Evolutionary conservation across 2,113 vertebrate genomes (phyloP).

Genomic region (Verasper variegatus): DNA sequence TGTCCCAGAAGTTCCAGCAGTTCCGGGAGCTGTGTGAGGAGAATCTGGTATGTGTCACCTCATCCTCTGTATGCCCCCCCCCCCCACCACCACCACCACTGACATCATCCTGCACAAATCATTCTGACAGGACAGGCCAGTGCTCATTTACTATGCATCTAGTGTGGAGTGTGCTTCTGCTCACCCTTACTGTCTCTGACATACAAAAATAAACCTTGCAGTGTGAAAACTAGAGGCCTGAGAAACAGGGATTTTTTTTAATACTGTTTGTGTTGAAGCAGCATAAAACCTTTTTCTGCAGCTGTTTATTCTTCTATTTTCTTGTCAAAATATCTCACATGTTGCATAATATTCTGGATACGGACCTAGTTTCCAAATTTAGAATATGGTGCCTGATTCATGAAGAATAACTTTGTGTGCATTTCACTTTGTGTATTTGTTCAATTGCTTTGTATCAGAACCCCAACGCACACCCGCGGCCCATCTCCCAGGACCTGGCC

Average conservation of each 20-base stretch:
- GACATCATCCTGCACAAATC: conserved; percentile 82
- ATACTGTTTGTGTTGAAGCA: background rate
- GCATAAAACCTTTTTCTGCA: background rate
- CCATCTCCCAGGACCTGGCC: conserved; percentile 96
- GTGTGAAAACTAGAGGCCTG: background rate
- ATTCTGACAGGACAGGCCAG: conserved; percentile 64
- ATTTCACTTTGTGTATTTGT: background rate
- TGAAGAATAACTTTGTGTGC: background rate
- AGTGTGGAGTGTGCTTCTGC: conserved; percentile 49
- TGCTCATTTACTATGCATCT: conserved; percentile 71
- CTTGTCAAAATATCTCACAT: too few species aligned
- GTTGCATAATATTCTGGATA: background rate
- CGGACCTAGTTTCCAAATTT: background rate
- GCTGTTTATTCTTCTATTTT: background rate
- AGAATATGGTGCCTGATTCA: background rate
- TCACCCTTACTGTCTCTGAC: conserved; percentile 34
- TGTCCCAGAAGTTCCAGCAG: conserved; percentile 98
- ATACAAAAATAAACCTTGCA: conserved; percentile 10
- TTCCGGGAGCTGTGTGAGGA: conserved; percentile 98
- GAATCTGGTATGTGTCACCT: conserved; percentile 92
- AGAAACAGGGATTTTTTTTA: background rate
- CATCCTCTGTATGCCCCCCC: conserved; percentile 69
- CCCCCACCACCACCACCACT: conserved; percentile 38
- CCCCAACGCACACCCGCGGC: conserved; percentile 92
- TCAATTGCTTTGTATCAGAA: conserved; percentile 83